Conservation (phyloP, 2,113 vertebrate genomes). For the Thinocorus orbignyianus region DNA sequence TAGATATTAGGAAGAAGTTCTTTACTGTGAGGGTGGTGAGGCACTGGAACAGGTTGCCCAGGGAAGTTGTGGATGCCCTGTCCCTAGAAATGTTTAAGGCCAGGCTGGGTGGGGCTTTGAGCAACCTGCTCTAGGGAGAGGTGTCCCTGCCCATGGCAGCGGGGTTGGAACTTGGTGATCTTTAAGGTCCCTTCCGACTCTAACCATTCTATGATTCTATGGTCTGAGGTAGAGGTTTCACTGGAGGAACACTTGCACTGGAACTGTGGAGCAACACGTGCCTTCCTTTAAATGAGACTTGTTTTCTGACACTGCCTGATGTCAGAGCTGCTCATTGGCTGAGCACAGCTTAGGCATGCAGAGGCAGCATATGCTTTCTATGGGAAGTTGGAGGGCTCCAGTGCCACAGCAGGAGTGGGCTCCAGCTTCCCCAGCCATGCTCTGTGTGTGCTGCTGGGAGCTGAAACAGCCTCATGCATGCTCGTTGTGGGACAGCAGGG, state of each 20-base stretch:
- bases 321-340: neutral
- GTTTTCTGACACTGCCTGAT: neutral
- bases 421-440: neutral
- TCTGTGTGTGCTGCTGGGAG: neutral
- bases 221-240: neutral
- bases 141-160: too few relatives aligned
- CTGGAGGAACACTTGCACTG: neutral
- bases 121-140: too few relatives aligned
- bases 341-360: neutral
- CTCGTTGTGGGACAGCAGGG: neutral
- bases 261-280: neutral
- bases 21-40: too few relatives aligned
- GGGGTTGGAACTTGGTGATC: too few relatives aligned
- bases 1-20: too few relatives aligned
- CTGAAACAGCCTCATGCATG: accelerated
- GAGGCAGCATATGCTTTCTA: neutral
- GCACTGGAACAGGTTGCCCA: too few relatives aligned
- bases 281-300: neutral
- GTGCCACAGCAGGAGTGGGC: neutral
- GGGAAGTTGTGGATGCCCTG: too few relatives aligned
- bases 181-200: too few relatives aligned
- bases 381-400: neutral
- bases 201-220: too few relatives aligned
- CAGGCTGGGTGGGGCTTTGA: too few relatives aligned
- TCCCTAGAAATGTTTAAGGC: too few relatives aligned